A percentile compares a stretch with the other conserved stretches of the same genome.
Conservation (phyloP, 1,140 invertebrate genomes). For the Lycorma delicatula region DNA sequence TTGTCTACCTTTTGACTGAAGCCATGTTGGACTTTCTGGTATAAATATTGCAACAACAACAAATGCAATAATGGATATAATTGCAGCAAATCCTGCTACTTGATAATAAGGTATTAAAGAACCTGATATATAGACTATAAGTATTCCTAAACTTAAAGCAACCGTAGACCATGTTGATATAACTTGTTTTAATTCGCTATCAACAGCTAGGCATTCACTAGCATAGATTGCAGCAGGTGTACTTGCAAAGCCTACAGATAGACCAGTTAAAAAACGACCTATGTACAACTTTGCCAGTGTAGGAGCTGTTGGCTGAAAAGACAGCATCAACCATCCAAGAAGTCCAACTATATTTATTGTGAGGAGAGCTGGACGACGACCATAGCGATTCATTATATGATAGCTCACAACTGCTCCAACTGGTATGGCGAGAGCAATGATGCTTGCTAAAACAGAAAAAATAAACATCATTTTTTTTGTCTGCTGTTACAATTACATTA, state of each 20-base stretch:
- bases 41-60: conserved; percentile 32
- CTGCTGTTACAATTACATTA: not conserved
- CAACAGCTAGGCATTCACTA: conserved; percentile 41
- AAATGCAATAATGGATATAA: conserved; percentile 35
- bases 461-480: not conserved
- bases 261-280: conserved; percentile 43
- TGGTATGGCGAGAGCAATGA: conserved; percentile 45
- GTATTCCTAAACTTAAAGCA: conserved; percentile 27
- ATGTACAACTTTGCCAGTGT: conserved; percentile 36
- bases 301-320: conserved; percentile 23
- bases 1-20: conserved; percentile 21
- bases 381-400: conserved; percentile 52
- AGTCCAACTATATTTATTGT: conserved; percentile 43
- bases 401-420: conserved; percentile 44
- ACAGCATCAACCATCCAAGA: conserved; percentile 45
- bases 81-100: conserved; percentile 40
- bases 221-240: conserved; percentile 33
- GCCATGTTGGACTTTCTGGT: conserved; percentile 50
- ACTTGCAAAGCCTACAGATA: conserved; percentile 26
- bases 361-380: conserved; percentile 47
- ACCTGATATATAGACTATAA: conserved; percentile 29
- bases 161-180: conserved; percentile 30
- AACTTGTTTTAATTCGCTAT: conserved; percentile 29
- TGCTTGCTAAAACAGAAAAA: conserved; percentile 42
- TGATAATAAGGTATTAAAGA: conserved; percentile 40